phyloP scores from a whole-genome alignment of 1,140 invertebrate genomes.

The Neodiprion virginianus region DNA sequence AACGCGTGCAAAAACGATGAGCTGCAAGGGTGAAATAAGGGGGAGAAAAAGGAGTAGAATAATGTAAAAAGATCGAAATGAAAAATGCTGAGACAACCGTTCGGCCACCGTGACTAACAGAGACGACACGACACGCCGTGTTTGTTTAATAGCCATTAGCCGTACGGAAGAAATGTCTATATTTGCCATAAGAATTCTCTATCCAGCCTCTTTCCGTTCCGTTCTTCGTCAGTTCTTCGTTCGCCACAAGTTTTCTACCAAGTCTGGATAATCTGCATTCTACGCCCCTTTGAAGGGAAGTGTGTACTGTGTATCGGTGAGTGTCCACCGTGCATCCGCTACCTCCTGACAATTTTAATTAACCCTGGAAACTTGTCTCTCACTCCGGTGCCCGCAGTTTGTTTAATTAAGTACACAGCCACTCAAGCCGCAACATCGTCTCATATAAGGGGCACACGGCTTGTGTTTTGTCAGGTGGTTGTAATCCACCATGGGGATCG shows the following conservation, averaged over 20 bases:
- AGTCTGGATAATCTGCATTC: too few relatives aligned
- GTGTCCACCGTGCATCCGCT: background rate
- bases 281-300: too few relatives aligned
- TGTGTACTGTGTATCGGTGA: background rate
- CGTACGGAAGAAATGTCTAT: background rate
- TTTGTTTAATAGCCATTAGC: slow-evolving; percentile 7
- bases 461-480: too few relatives aligned
- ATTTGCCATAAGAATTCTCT: background rate
- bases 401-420: background rate
- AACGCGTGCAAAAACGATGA: background rate
- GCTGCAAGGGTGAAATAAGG: background rate
- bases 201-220: background rate
- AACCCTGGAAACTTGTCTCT: background rate
- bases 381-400: background rate
- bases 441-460: background rate
- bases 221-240: background rate
- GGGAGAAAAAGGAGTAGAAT: too few relatives aligned
- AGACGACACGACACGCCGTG: background rate
- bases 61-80: too few relatives aligned
- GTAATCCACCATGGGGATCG: too few relatives aligned
- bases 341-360: background rate
- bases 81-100: too few relatives aligned
- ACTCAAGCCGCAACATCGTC: background rate
- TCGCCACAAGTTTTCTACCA: background rate
- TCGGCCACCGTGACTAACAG: background rate